Base-by-base conservation (phyloP, 2,113 vertebrate species). In the Ciconia boyciana region DNA sequence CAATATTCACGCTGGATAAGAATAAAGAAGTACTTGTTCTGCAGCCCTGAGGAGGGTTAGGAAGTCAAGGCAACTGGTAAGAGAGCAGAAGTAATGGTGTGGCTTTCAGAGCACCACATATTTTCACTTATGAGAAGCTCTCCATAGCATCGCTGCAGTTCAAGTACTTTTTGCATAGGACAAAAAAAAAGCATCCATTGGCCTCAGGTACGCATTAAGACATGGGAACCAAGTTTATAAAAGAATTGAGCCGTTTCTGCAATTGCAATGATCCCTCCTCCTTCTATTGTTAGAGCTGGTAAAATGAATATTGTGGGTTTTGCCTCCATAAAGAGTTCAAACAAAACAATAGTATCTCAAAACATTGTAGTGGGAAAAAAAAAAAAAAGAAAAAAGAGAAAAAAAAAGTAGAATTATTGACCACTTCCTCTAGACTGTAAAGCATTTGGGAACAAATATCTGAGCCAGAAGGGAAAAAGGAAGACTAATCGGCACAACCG, bases 61-160 rank as follows among this genome's bases (percentile, higher is more conserved):
- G 91, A 95, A 94, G 93, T 93, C 87, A 84, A 87, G 86, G 94
- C 80, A 95, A 94, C 86, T 64, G 64, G 76, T 54, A 60, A 29
- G 36, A 58, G 64, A 83, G 86, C 55, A 78, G 51, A 77, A 95
- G 76, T 25, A 86, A 71, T 3, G 66, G 88, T 16, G 72, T 15
- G 28, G 83, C 49, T 86, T 80, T 83, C 80, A 94, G 71, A 43
- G 83, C 19, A 6, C 32, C 1, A 10, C 89, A 44, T 89, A 71
- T 28, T 89, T 92, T 68, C 83, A 5, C 49, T 39, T 4, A 20
- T 2, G 43, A 68, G 87, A 29, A 84, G 87, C 65, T 95, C 91
- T 82, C 83, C 91, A 87, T 64, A 84, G 91, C 81, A 82, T 25
- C 43, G 3, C 60, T 55, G 44, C n/a, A 19, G 36, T 83, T 87